A percentile compares a stretch with the other conserved stretches of the same genome.
phyloP scores from a whole-genome alignment of 1,140 invertebrate genomes.

The Prorops nasuta region DNA sequence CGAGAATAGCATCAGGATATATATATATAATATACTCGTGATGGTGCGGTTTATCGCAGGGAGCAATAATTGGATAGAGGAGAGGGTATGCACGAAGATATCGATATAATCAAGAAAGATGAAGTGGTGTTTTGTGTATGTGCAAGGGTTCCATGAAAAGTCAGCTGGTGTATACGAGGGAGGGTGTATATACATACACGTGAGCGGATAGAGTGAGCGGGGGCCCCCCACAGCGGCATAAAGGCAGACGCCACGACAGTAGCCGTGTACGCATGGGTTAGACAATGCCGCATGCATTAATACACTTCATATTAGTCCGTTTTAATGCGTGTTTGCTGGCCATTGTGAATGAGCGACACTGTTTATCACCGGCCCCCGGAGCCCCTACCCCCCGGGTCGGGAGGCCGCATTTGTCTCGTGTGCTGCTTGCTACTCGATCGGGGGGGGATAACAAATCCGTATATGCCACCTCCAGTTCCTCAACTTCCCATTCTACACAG shows the following conservation, averaged over 20 bases:
- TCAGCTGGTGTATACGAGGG: constrained; percentile 39
- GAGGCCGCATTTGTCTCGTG: constrained; percentile 45
- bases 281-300: constrained; percentile 56
- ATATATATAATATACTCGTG: too few relatives aligned
- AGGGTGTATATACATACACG: constrained; percentile 20
- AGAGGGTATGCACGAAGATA: too few relatives aligned
- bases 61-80: too few relatives aligned
- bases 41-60: too few relatives aligned
- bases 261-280: constrained; percentile 53
- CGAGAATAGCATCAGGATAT: too few relatives aligned
- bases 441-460: constrained; percentile 42
- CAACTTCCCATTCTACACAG: constrained; percentile 16
- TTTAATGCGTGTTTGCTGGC: constrained; percentile 56
- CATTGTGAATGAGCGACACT: constrained; percentile 59
- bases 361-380: constrained; percentile 56
- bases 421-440: constrained; percentile 36
- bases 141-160: constrained; percentile 38
- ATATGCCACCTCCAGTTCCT: constrained; percentile 14
- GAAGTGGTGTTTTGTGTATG: too few relatives aligned
- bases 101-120: too few relatives aligned
- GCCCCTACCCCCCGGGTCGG: constrained; percentile 25
- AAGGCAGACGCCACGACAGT: constrained; percentile 50
- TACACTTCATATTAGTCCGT: constrained; percentile 58
- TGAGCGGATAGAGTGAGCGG: constrained; percentile 20
- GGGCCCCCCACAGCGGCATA: constrained; percentile 51